Percentiles rank a stretch among this genome's conserved stretches.
phyloP scores from a whole-genome alignment of 2,797 vertebrate genomes.

The Sebastiscus tertius region DNA sequence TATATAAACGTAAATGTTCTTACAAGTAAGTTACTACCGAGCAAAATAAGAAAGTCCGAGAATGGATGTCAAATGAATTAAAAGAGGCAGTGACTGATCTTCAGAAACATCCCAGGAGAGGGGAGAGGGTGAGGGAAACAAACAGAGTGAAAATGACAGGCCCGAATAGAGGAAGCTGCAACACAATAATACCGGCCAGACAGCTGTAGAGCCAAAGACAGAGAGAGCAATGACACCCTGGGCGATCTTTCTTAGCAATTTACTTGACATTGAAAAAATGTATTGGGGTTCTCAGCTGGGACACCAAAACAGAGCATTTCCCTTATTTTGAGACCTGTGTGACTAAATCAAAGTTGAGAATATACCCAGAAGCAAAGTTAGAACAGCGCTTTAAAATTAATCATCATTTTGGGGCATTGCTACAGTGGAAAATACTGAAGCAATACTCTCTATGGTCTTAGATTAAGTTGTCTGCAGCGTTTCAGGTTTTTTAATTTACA shows the following conservation, averaged over 20 bases:
- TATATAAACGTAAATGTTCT: not conserved
- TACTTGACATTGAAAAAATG: constrained; percentile 31
- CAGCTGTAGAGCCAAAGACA: constrained; percentile 18
- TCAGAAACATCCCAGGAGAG: constrained; percentile 23
- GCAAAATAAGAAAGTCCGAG: not conserved
- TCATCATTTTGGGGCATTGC: not conserved
- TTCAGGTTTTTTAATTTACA: not conserved
- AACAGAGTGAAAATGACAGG: constrained; percentile 44
- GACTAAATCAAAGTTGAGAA: not conserved
- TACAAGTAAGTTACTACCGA: not conserved
- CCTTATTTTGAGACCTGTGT: not conserved
- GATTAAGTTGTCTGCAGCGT: not conserved
- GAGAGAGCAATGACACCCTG: constrained; percentile 24
- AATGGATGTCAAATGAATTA: constrained; percentile 28
- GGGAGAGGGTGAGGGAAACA: constrained; percentile 20
- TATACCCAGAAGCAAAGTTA: not conserved
- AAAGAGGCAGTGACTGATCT: constrained; percentile 21
- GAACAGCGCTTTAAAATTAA: not conserved
- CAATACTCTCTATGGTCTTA: not conserved
- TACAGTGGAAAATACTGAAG: not conserved
- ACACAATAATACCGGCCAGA: constrained; percentile 21
- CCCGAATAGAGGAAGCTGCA: constrained; percentile 23
- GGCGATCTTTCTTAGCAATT: constrained; percentile 27
- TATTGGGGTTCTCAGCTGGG: not conserved
- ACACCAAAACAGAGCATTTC: not conserved